phyloP scores from a whole-genome alignment of 2,797 vertebrate genomes.

The Crenichthys baileyi region DNA sequence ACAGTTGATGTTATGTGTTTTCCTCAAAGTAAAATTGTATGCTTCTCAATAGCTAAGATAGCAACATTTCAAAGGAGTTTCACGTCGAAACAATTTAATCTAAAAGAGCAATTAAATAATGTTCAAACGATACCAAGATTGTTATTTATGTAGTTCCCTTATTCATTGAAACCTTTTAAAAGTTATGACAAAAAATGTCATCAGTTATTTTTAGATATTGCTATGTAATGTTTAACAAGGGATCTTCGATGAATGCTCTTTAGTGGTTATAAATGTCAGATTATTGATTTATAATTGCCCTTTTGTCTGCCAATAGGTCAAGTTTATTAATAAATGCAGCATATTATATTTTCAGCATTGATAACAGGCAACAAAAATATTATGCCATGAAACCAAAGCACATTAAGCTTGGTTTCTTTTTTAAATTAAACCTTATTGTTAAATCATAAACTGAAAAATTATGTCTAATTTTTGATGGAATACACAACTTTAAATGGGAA shows the following conservation, averaged over 20 bases:
- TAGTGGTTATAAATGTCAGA: not conserved
- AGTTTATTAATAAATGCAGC: not conserved
- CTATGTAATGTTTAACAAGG: not conserved
- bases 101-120: not conserved
- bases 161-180: not conserved
- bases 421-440: not conserved
- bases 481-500: too few relatives aligned
- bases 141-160: not conserved
- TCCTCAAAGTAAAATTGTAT: not conserved
- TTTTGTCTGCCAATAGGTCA: not conserved
- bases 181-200: not conserved
- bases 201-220: not conserved
- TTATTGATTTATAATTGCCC: not conserved
- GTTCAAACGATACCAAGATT: not conserved
- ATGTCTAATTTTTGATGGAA: too few relatives aligned
- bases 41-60: not conserved
- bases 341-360: not conserved
- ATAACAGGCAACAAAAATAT: not conserved
- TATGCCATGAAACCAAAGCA: not conserved
- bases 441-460: too few relatives aligned
- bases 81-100: not conserved
- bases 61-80: not conserved
- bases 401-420: not conserved
- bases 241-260: not conserved
- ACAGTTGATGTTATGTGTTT: not conserved